Evolutionary conservation across 2,113 vertebrate species (phyloP).

Genomic region (Pedionomus torquatus): DNA sequence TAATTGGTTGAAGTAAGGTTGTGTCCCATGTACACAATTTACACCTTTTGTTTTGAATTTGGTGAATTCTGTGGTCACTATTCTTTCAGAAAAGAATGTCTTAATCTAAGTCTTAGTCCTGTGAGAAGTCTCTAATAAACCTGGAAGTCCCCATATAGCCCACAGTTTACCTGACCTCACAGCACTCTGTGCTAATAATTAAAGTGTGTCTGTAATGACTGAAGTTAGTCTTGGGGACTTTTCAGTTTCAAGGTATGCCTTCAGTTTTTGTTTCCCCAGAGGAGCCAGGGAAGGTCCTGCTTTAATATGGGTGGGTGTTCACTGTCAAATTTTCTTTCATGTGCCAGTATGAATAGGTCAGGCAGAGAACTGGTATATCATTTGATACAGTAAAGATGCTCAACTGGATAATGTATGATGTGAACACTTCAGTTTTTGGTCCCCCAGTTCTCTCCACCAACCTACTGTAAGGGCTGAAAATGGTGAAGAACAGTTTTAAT

Average conservation of each 20-base stretch:
- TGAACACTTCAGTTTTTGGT: background rate
- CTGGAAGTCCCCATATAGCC: background rate
- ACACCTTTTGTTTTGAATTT: background rate
- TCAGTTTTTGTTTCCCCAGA: background rate
- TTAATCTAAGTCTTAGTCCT: background rate
- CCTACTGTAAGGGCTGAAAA: background rate
- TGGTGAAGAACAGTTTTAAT: background rate
- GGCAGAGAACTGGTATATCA: background rate
- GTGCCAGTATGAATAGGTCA: background rate
- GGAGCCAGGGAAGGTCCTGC: background rate
- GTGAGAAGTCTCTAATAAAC: background rate
- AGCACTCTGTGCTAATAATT: background rate
- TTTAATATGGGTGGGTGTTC: background rate
- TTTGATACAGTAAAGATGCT: background rate
- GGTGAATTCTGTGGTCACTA: background rate
- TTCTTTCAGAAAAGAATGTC: background rate
- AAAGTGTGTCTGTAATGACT: background rate
- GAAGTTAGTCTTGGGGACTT: background rate
- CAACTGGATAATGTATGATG: background rate
- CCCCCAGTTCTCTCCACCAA: background rate
- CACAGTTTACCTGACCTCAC: background rate
- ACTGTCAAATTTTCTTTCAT: background rate
- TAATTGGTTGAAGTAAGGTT: background rate
- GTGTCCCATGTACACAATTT: accelerated
- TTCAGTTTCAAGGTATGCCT: background rate